Percentiles rank a stretch among this genome's conserved stretches.
Evolutionary conservation across 2,797 vertebrate genomes (phyloP).

Genomic region (Galago senegalensis): DNA sequence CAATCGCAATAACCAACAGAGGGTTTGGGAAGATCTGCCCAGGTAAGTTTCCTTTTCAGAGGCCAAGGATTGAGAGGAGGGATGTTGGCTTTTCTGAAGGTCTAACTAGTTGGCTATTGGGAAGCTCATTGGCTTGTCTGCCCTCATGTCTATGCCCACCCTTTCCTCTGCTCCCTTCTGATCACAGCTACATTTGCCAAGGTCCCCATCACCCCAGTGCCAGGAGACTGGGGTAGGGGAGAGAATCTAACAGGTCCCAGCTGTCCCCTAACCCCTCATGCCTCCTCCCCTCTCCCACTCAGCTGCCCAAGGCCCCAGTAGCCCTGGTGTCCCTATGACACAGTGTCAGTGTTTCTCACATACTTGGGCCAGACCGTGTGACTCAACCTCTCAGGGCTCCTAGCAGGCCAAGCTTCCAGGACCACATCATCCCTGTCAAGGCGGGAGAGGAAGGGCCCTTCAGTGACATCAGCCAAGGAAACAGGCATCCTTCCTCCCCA

Average conservation of each 20-base stretch:
- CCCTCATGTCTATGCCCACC: background rate
- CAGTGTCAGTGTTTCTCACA: background rate
- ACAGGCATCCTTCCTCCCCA: background rate
- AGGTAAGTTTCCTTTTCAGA: background rate
- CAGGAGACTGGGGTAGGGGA: background rate
- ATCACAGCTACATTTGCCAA: no score
- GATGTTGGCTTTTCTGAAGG: background rate
- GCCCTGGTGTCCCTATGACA: background rate
- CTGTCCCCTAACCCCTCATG: background rate
- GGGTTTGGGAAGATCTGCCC: background rate
- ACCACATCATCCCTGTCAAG: background rate
- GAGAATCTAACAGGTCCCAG: background rate
- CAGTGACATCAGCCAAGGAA: background rate
- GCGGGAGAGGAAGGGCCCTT: background rate
- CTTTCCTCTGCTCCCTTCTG: background rate
- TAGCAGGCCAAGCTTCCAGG: background rate
- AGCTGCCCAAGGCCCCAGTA: background rate
- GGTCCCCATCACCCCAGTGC: background rate
- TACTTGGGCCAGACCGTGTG: background rate
- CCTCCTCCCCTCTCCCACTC: background rate
- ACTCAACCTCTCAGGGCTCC: slow-evolving; percentile 45
- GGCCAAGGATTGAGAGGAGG: background rate
- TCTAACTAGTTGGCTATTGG: background rate
- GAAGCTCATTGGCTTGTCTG: background rate
- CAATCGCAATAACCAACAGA: background rate